phyloP scores from a whole-genome alignment of 2,888 invertebrate species.

The Conomelus anceps region DNA sequence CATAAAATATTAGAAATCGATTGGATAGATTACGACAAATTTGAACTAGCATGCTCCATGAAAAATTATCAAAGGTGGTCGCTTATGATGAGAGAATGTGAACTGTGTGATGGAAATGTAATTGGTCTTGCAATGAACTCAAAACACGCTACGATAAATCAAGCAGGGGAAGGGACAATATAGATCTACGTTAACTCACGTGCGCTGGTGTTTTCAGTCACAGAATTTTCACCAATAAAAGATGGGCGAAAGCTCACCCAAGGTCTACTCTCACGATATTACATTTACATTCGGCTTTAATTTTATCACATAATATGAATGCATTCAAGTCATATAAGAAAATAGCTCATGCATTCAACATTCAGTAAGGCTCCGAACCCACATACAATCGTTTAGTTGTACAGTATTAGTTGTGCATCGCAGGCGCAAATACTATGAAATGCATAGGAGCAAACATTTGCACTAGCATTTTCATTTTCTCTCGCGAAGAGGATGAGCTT shows the following conservation, averaged over 20 bases:
- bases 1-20: neutral
- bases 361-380: too few relatives aligned
- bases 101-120: neutral
- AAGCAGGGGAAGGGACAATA: neutral
- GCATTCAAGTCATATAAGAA: too few relatives aligned
- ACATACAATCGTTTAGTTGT: too few relatives aligned
- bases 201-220: neutral
- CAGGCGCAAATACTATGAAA: too few relatives aligned
- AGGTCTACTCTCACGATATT: neutral
- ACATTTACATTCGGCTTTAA: too few relatives aligned
- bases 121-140: neutral
- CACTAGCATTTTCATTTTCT: too few relatives aligned
- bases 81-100: neutral
- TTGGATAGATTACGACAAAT: neutral
- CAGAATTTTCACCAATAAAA: neutral
- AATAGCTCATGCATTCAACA: too few relatives aligned
- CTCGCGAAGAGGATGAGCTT: too few relatives aligned
- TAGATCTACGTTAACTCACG: neutral
- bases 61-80: neutral
- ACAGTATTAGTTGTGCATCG: too few relatives aligned
- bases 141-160: neutral
- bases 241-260: neutral
- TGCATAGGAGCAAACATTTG: too few relatives aligned
- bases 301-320: too few relatives aligned
- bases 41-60: neutral